Conservation (phyloP, 2,113 vertebrate species). For the Rhynchomys soricoides region DNA sequence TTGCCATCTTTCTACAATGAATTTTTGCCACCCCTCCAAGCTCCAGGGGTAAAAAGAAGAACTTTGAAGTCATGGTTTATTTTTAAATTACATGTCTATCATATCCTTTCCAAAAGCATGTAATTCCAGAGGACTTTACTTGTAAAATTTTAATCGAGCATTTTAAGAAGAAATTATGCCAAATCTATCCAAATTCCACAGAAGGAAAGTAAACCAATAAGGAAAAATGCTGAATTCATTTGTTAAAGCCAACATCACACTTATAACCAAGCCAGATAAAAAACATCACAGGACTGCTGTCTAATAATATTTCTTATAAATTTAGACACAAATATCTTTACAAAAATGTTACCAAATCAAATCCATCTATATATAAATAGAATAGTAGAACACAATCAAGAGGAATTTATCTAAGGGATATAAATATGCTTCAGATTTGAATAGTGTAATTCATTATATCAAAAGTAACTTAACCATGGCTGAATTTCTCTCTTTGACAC, state of each 20-base stretch:
- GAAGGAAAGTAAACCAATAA: not conserved
- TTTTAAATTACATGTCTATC: not conserved
- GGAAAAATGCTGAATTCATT: not conserved
- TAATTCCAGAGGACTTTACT: not conserved
- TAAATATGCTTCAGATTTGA: conserved; percentile 6
- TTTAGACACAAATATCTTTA: not conserved
- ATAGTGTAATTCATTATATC: not conserved
- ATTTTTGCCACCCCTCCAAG: not conserved
- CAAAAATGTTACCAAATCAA: not conserved
- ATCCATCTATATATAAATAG: not conserved
- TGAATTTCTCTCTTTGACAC: not conserved
- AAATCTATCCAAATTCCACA: not conserved
- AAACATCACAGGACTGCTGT: not conserved
- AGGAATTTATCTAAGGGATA: not conserved
- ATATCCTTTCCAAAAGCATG: not conserved
- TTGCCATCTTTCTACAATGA: not conserved
- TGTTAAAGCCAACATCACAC: not conserved
- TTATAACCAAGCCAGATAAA: not conserved
- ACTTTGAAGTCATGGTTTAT: not conserved
- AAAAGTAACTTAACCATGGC: not conserved
- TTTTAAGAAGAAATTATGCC: not conserved
- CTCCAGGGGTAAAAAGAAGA: not conserved
- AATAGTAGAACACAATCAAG: not conserved
- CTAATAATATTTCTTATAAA: not conserved
- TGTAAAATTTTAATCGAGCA: not conserved